Conservation (phyloP, 2,797 vertebrate species). For the Pempheris klunzingeri region DNA sequence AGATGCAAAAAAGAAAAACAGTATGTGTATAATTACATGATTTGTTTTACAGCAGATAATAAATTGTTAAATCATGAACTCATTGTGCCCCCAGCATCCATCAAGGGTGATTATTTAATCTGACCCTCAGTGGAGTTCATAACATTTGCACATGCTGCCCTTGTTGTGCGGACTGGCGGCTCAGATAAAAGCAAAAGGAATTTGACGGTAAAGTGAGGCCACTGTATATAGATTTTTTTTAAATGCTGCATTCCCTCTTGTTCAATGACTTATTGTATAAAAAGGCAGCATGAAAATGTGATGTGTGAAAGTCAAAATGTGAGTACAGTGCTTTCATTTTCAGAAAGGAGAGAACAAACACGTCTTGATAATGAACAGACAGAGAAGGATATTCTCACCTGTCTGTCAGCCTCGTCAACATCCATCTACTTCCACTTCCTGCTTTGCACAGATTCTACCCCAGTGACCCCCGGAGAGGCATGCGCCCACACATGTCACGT, state of each 20-base stretch:
- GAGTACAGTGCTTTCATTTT: background rate
- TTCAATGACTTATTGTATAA: background rate
- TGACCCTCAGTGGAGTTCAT: background rate
- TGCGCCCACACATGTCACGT: background rate
- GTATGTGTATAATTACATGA: background rate
- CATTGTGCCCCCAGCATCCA: background rate
- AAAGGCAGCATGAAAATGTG: background rate
- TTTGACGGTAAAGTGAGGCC: background rate
- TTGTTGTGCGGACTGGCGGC: too few relatives aligned
- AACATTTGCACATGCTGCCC: background rate
- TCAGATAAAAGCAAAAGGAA: too few relatives aligned
- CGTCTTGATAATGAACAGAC: background rate
- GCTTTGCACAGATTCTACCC: background rate
- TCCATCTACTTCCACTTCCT: background rate
- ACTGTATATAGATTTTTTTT: background rate
- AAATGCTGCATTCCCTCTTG: background rate
- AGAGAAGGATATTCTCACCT: background rate
- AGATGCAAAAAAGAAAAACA: background rate
- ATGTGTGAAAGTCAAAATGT: too few relatives aligned
- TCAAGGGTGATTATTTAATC: background rate
- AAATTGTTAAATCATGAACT: background rate
- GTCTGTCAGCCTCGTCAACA: too few relatives aligned
- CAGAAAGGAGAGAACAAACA: too few relatives aligned
- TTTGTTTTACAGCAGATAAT: background rate
- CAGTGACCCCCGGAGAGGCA: background rate